Conservation (phyloP, 1,140 invertebrate species). For the Camponotus pennsylvanicus region DNA sequence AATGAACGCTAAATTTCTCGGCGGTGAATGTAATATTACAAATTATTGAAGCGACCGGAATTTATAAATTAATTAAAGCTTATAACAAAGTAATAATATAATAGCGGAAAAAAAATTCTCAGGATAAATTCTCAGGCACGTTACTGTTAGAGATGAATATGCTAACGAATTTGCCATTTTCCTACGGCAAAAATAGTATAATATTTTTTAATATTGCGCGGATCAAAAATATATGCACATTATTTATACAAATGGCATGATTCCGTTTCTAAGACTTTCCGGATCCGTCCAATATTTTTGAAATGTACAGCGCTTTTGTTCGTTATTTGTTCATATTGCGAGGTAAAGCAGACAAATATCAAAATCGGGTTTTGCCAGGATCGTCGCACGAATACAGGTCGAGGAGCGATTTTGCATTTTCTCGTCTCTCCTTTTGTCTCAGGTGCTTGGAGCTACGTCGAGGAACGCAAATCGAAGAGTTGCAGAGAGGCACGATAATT, state of each 20-base stretch:
- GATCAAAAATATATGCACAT: neutral
- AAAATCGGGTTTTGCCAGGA: slow-evolving; percentile 54
- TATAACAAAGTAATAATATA: slow-evolving; percentile 9
- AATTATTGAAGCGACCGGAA: slow-evolving; percentile 23
- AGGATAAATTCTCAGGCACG: neutral
- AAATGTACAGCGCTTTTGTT: slow-evolving; percentile 14
- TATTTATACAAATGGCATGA: neutral
- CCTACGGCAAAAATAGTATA: neutral
- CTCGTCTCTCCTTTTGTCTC: slow-evolving; percentile 57
- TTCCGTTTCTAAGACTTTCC: neutral
- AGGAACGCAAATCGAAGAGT: slow-evolving; percentile 57
- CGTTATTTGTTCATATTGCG: neutral
- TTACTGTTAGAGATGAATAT: neutral
- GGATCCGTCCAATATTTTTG: neutral
- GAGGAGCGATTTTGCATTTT: slow-evolving; percentile 54
- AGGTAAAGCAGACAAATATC: neutral
- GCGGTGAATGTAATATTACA: neutral
- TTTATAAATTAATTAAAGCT: slow-evolving; percentile 46
- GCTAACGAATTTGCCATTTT: neutral
- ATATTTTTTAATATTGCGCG: slow-evolving; percentile 1
- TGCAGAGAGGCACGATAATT: slow-evolving; percentile 55
- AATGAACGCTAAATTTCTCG: slow-evolving; percentile 21
- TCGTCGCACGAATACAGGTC: neutral
- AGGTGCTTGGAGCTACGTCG: slow-evolving; percentile 43
- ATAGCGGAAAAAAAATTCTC: neutral